Evolutionary conservation across 2,797 vertebrate species (phyloP), one percentile per base, ranked within the genome.

Genomic region (Choloepus didactylus): DNA sequence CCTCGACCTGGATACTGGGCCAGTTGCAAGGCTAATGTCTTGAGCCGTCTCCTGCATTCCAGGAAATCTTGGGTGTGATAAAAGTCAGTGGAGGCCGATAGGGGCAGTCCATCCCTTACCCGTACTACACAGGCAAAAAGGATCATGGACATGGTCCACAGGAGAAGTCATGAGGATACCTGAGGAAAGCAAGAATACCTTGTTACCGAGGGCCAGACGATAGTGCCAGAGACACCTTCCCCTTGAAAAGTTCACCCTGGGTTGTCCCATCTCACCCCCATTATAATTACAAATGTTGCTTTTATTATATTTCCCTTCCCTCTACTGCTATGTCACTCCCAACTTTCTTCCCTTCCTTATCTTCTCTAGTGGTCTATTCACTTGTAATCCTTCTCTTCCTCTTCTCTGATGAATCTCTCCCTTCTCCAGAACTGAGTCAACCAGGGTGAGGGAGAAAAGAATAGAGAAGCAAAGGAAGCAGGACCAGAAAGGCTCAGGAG

Each of bases 61-160:
- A 99, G 98, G 64, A 99, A 99, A 92, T 99, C 99, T 54, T 96
- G 98, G 97, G 98, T 98, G 96, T 99, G 99, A 96, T 99, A 98
- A 92, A 99, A 99, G 98, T 99, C 99, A 14, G 99, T 99, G 98
- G 99, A 99, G 89, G 99, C 99, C 1, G 99, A 99, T 96, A 99
- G 99, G 44, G 99, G 99, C 97, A 99, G 99, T 93, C 99, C 99
- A 97, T 99, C 99, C 98, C 99, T 99, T 98, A 99, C 98, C 97
- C 99, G 98, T 96, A 99, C 99, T 98, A 99, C 99, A 1, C 99
- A 99, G 96, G 99, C 99, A 95, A 99, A 99, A 96, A 99, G 98
- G 99, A 99, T 99, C 99, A 99, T 98, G 98, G 99, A 99, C 99
- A 99, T 99, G 98, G 98, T 99, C 99, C 97, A 51, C 97, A 41